These are phyloP conservation scores for Clarias platycephalus DNA, from an alignment of 2,797 vertebrate genomes.

Conservation along the genomic window DNA sequence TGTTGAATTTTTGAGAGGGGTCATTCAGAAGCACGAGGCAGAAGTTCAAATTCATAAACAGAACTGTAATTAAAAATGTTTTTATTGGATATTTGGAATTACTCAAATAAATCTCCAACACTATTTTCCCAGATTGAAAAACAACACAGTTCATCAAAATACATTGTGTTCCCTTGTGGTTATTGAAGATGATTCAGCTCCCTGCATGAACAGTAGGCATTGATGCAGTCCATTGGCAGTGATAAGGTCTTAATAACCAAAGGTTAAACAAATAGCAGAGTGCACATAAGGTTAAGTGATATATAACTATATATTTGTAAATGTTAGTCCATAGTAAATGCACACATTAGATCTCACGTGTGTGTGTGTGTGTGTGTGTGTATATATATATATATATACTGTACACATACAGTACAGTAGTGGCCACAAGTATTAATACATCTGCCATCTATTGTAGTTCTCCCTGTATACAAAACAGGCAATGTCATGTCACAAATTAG, in stretches of 20 bases:
- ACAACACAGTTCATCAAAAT: background rate
- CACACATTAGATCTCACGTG: too few species aligned
- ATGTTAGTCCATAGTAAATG: constrained; percentile 66
- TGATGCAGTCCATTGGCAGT: constrained; percentile 58
- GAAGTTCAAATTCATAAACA: background rate
- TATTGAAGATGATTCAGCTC: constrained; percentile 55
- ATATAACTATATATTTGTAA: constrained; percentile 57
- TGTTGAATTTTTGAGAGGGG: background rate
- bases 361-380: background rate
- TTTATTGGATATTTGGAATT: constrained; percentile 37
- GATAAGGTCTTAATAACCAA: constrained; percentile 59
- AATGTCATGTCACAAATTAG: too few species aligned
- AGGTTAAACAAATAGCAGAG: constrained; percentile 43
- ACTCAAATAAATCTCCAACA: background rate
- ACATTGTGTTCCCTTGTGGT: constrained; percentile 20
- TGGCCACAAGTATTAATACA: too few species aligned
- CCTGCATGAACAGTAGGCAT: constrained; percentile 43
- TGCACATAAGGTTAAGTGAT: constrained; percentile 51
- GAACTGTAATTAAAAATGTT: background rate
- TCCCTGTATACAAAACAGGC: too few species aligned
- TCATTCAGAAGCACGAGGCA: background rate
- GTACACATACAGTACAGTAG: too few species aligned
- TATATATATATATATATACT: constrained; percentile 21
- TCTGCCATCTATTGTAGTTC: too few species aligned
- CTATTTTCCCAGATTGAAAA: background rate